Evolutionary conservation across 2,797 vertebrate genomes (phyloP), one percentile per base, ranked within the genome.

Genomic region (Eulemur rubriventer): DNA sequence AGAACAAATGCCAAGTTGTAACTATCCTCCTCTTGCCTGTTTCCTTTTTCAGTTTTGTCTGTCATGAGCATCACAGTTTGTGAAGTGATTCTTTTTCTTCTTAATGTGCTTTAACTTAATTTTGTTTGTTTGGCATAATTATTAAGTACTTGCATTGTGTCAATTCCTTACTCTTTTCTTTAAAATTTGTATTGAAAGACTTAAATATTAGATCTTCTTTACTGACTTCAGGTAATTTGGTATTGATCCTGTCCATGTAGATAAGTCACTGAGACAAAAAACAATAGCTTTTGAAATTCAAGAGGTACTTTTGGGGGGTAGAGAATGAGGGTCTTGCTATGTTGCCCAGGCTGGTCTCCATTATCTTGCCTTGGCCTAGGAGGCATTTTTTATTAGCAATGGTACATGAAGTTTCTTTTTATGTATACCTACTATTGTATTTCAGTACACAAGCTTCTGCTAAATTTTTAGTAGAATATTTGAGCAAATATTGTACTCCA

Each of bases 21-120:
- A 35, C 18, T 26, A 2, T 50, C 35, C 7, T 94, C 16, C 28
- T 90, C 30, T 61, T 90, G 55, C 46, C 22, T 46, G 10, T 16
- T 81, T 85, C 22, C 46, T 57, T 96, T 41, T 86, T 90, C 22
- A 10, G 24, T 89, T 91, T 75, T 0, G 73, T 88, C 50, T 96
- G n/a, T 80, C 43, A 14, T 38, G 52, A 59, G n/a, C 46, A 69
- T 86, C 41, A 41, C 41, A 89, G 30, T 70, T 90, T 79, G 12
- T 89, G 50, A 94, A 89, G 20, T 88, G 22, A 46, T 91, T 92
- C 22, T 76, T 89, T 92, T 63, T 94, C 78, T 73, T 88, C 18
- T n/a, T 87, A 50, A 59, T 84, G 28, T 4, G 91, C 33, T 92
- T 94, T 89, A 65, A 67, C 88, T 86, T 93, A 83, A 79, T 72